A percentile compares a stretch with the other conserved stretches of the same genome.
Conservation (phyloP, 2,888 invertebrate genomes). For the Heliconius ismenius region DNA sequence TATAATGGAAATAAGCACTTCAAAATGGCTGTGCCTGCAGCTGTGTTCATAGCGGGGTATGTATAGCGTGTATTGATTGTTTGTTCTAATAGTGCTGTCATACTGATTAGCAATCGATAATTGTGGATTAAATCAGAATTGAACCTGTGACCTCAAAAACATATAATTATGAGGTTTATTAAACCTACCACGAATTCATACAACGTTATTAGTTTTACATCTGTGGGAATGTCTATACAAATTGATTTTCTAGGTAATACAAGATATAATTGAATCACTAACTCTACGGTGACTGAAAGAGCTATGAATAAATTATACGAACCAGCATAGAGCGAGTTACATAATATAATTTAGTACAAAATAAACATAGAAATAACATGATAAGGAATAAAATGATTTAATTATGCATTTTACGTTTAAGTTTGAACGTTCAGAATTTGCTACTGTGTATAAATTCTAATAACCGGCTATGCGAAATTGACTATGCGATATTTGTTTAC, state of each 20-base stretch:
- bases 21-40: conserved; percentile 80
- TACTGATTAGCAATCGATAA: not conserved
- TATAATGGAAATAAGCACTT: conserved; percentile 83
- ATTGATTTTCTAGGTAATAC: conserved; percentile 15
- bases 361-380: conserved; percentile 19
- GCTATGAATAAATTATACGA: conserved; percentile 25
- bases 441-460: conserved; percentile 69
- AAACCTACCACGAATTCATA: not conserved
- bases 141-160: not conserved
- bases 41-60: conserved; percentile 65
- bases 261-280: conserved; percentile 14
- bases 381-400: conserved; percentile 50
- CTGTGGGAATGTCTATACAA: not conserved
- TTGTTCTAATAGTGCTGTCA: not conserved
- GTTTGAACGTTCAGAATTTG: conserved; percentile 63
- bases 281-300: conserved; percentile 19
- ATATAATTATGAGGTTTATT: not conserved
- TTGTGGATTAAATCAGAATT: not conserved
- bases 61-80: conserved; percentile 60
- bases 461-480: conserved; percentile 51
- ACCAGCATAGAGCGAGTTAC: conserved; percentile 16
- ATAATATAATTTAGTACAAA: conserved; percentile 3
- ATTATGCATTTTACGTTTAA: conserved; percentile 64
- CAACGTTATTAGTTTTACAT: not conserved
- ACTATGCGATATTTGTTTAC: conserved; percentile 41